phyloP scores from a whole-genome alignment of 1,140 invertebrate genomes.

The Anastatus disparis region DNA sequence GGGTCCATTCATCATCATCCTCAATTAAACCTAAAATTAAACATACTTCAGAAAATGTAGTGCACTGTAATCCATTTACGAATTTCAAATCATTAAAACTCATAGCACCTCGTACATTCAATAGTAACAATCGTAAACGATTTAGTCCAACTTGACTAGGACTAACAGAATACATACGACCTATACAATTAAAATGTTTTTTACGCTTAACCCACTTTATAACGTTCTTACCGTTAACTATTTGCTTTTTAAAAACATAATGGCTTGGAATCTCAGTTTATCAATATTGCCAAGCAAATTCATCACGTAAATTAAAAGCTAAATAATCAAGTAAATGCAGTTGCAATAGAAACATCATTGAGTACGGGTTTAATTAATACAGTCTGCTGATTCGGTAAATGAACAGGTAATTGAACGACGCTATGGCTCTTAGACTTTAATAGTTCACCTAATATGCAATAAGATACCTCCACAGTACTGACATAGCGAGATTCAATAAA shows the following conservation, averaged over 20 bases:
- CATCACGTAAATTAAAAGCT: constrained; percentile 10
- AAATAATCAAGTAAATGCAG: constrained; percentile 31
- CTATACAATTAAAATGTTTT: background rate
- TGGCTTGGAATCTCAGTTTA: constrained; percentile 24
- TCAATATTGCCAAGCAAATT: constrained; percentile 6
- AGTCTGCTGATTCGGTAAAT: constrained; percentile 29
- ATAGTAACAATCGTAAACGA: constrained; percentile 19
- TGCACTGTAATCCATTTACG: background rate
- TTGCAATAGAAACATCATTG: background rate
- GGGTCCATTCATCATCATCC: constrained; percentile 13
- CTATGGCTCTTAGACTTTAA: constrained; percentile 8
- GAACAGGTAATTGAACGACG: constrained; percentile 8
- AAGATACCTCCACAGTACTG: background rate
- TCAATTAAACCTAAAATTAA: background rate
- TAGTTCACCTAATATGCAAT: background rate
- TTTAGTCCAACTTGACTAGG: constrained; percentile 14
- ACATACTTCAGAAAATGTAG: background rate
- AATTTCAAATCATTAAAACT: constrained; percentile 14
- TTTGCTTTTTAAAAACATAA: background rate
- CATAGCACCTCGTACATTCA: constrained; percentile 19
- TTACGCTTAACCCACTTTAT: background rate
- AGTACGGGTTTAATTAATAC: constrained; percentile 6
- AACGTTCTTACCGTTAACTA: background rate
- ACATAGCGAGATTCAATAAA: constrained; percentile 16
- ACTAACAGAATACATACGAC: constrained; percentile 16